phyloP scores from a whole-genome alignment of 2,797 vertebrate genomes.

The Agapornis canus region DNA sequence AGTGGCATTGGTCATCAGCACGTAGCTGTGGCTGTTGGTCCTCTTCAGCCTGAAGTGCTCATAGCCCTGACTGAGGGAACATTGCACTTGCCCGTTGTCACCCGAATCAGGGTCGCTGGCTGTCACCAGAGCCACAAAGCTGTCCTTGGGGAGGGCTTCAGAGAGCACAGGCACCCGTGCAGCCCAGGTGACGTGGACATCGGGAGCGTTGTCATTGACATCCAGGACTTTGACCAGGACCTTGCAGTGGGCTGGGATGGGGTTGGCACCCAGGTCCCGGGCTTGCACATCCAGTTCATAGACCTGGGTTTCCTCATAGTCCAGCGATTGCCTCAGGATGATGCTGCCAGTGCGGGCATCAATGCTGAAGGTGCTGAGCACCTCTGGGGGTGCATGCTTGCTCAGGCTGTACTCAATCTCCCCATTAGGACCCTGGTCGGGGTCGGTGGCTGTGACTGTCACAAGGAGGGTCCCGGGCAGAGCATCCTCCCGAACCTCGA shows the following conservation, averaged over 20 bases:
- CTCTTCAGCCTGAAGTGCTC: conserved; percentile 87
- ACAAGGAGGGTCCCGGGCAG: conserved; percentile 83
- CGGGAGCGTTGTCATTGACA: conserved; percentile 87
- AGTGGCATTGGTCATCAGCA: conserved; percentile 83
- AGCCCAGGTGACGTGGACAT: conserved; percentile 86
- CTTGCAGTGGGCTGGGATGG: conserved; percentile 90
- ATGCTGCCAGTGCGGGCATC: conserved; percentile 82
- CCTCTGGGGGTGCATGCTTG: conserved; percentile 80
- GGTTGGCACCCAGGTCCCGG: conserved; percentile 86
- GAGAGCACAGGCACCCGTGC: conserved; percentile 78
- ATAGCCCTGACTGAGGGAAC: conserved; percentile 78
- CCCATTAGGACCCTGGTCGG: conserved; percentile 90
- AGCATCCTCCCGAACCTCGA: conserved; percentile 87
- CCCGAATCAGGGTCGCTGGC: conserved; percentile 89
- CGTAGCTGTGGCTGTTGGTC: conserved; percentile 86
- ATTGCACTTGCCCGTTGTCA: conserved; percentile 83
- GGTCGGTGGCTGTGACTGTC: conserved; percentile 86
- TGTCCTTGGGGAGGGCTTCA: conserved; percentile 85
- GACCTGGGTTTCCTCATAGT: conserved; percentile 83
- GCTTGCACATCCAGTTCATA: conserved; percentile 89
- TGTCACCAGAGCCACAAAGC: conserved; percentile 88
- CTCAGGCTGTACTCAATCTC: conserved; percentile 90
- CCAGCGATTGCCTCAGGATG: conserved; percentile 79
- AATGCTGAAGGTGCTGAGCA: conserved; percentile 84
- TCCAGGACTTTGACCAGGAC: conserved; percentile 87